Conservation (phyloP, 2,888 invertebrate genomes). For the Lacanobia oleracea region DNA sequence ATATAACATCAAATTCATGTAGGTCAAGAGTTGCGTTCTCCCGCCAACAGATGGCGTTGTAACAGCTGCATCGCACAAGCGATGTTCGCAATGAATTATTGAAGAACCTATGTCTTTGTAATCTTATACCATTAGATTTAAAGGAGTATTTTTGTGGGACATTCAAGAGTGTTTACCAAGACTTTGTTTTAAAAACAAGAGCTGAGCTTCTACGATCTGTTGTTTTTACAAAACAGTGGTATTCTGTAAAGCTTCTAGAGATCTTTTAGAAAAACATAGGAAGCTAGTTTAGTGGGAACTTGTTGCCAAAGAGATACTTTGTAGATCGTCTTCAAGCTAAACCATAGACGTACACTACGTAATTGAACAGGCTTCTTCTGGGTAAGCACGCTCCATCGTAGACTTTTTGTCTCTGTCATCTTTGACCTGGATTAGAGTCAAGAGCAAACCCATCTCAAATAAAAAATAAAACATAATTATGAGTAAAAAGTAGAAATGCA, state of each 20-base stretch:
- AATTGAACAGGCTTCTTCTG: too few species aligned
- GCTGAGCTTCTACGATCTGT: background rate
- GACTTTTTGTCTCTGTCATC: too few species aligned
- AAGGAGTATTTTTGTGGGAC: constrained; percentile 24
- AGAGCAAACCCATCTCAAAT: too few species aligned
- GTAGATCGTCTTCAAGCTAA: background rate
- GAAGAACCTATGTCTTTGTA: constrained; percentile 50
- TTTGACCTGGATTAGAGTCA: too few species aligned
- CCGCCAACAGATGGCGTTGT: constrained; percentile 48
- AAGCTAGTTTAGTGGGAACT: background rate
- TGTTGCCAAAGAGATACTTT: background rate
- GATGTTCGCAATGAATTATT: constrained; percentile 56
- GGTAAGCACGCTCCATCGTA: too few species aligned
- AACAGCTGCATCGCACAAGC: constrained; percentile 30
- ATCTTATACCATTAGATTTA: constrained; percentile 42
- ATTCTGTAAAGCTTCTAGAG: background rate
- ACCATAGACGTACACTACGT: too few species aligned
- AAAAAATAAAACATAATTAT: too few species aligned
- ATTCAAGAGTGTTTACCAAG: background rate
- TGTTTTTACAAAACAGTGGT: background rate
- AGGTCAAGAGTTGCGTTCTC: constrained; percentile 44
- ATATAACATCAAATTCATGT: constrained; percentile 50
- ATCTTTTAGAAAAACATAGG: background rate
- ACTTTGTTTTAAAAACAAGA: background rate
- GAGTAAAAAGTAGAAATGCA: too few species aligned